Base-by-base conservation (phyloP, 2,888 invertebrate species). In the Seladonia tumulorum region DNA sequence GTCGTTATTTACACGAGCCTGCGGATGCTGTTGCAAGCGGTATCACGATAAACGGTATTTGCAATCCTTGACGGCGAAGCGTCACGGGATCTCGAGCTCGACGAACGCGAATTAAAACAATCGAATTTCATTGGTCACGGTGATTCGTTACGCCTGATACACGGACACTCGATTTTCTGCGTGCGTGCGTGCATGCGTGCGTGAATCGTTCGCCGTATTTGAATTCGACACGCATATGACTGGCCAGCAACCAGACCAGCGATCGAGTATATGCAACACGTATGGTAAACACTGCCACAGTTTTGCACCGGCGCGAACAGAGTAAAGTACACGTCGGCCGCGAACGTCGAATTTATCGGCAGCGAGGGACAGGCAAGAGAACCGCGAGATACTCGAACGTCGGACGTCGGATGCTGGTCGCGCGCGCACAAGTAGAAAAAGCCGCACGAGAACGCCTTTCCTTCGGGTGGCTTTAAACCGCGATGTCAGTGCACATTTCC, bases 401-500 rank as follows among this genome's bases (percentile, higher is more conserved):
- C 63, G 81, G 77, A 88, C 82, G 87, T 86, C 85, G 82, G 82
- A 90, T 84, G 89, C 84, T 53, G 85, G 90, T 86, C 82, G 79
- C 90, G 88, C 90, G 87, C 90, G 87, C 89, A 82, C 83, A 88
- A 82, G 82, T 79, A 85, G 85, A 91, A 88, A 91, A 87, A 89
- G 83, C 79, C 79, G 76, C 76, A 84, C 80, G 88, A 88, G 81
- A 87, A 89, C 88, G 88, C 86, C 86, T 90, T 73, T 88, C 79
- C 83, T 83, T 80, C 82, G 87, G 53, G 90, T 84, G 89, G 78
- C 90, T 90, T 90, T 87, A 90, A 90, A 87, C 82, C 87, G 90
- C 89, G 87, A 83, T 87, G 84, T 87, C 87, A 85, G 87, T 83
- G 82, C 90, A 87, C 90, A 88, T 90, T 87, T 90, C 90, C 81